Base-by-base conservation (phyloP, 2,888 invertebrate genomes). In the Omphaloscelis lunosa region DNA sequence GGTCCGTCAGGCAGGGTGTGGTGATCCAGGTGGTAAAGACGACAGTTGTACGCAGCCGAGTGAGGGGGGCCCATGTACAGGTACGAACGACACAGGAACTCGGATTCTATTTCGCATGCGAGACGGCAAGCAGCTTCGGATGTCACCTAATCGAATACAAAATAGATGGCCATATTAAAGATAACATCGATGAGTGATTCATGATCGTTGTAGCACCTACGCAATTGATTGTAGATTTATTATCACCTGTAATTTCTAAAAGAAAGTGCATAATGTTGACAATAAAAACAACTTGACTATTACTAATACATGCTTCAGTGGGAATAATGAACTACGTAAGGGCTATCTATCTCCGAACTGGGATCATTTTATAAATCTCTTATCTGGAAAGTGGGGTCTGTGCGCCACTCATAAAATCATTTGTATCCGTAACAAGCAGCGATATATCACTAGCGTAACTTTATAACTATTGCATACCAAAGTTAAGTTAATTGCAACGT, bases 1-100 rank as follows among this genome's bases (percentile, higher is more conserved):
- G 99, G 99, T 59, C 99, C 99, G 91, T 99, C 99, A 1, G 99
- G 99, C 72, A 99, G 96, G 0, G 99, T 98, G 96, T 98, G 98
- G 94, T 99, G 99, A 93, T 99, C 99, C 92, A 99, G 97, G 91
- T 99, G 99, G 97, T 98, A 99, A 56, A 99, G 97, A 83, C 99
- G 98, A 94, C 99, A 99, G 95, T 99, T 99, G 97, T 99, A 99
- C 82, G 98, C 98, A 2, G 98, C 97, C 92, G 97, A 98, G 98
- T 92, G 99, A 92, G 97, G 98, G 97, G 81, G 99, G 97, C 92
- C 98, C 95, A 97, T 98, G 97, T 91, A 98, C 81, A 98, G 95
- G 97, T 98, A 98, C 0, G 98, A 98, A 56, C 99, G 97, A 94
- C 99, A 99, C 63, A 99, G 97, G 96, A 99, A 99, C 95, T 99